These are phyloP conservation scores for Plumapathes pennacea DNA, from an alignment of 92 coral and sea anemone species.

Conservation along the genomic window DNA sequence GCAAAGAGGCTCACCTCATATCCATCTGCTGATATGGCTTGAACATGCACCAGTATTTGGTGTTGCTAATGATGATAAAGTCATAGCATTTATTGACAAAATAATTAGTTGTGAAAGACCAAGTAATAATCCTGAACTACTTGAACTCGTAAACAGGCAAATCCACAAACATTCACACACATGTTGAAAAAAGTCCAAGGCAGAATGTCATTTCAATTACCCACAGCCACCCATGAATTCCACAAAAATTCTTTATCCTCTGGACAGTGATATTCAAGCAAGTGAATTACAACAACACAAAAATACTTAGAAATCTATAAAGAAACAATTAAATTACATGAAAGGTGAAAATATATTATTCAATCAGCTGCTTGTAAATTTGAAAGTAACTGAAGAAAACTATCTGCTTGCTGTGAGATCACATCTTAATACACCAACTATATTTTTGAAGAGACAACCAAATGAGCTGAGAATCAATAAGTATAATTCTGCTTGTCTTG, in stretches of 20 bases:
- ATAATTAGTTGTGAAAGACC: conserved; percentile 15
- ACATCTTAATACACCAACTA: conserved; percentile 38
- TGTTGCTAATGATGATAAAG: conserved; percentile 8
- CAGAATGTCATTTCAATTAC: conserved; percentile 36
- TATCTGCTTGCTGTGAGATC: conserved; percentile 38
- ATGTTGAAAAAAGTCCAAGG: conserved; percentile 39
- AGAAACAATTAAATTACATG: conserved; percentile 35
- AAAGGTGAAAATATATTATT: conserved; percentile 36
- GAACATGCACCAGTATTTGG: conserved; percentile 14
- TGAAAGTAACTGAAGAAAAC: conserved; percentile 43
- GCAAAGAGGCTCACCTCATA: conserved; percentile 44
- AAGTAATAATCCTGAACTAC: conserved; percentile 18
- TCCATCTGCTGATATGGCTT: conserved; percentile 25
- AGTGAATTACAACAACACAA: conserved; percentile 16
- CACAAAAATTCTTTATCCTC: conserved; percentile 39
- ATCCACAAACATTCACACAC: conserved; percentile 39
- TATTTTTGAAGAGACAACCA: conserved; percentile 56
- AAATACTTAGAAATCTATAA: conserved; percentile 40
- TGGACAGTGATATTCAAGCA: conserved; percentile 16
- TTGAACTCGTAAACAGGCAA: conserved; percentile 22
- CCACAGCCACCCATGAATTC: conserved; percentile 40
- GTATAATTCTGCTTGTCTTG: conserved; percentile 58
- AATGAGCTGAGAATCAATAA: conserved; percentile 52
- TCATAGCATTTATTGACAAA: conserved; percentile 14
- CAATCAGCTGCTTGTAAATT: conserved; percentile 23